phyloP scores from a whole-genome alignment of 2,888 invertebrate genomes.

The Polydrusus pterygomalis region DNA sequence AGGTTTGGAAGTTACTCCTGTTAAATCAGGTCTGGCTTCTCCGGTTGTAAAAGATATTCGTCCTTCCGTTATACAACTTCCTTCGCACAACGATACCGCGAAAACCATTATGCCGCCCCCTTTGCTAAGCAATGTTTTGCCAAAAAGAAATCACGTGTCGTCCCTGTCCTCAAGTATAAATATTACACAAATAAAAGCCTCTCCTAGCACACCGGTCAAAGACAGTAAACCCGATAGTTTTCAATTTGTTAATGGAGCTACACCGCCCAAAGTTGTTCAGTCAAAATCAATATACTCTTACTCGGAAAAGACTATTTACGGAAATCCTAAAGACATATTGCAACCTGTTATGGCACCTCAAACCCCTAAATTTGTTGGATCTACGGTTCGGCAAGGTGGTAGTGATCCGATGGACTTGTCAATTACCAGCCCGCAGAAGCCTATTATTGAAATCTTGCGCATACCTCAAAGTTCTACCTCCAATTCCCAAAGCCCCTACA shows the following conservation, averaged over 20 bases:
- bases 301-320: constrained; percentile 80
- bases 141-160: constrained; percentile 71
- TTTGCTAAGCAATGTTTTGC: constrained; percentile 61
- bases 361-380: constrained; percentile 67
- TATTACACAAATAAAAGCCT: constrained; percentile 56
- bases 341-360: constrained; percentile 73
- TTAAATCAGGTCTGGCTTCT: constrained; percentile 51
- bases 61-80: constrained; percentile 68
- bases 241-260: constrained; percentile 60
- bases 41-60: constrained; percentile 66
- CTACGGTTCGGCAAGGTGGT: constrained; percentile 60
- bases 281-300: constrained; percentile 79
- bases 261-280: constrained; percentile 77
- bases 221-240: constrained; percentile 32
- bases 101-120: constrained; percentile 65
- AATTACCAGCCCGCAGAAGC: constrained; percentile 73
- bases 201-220: constrained; percentile 56
- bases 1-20: constrained; percentile 83
- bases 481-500: constrained; percentile 39
- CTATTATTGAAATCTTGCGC: constrained; percentile 77
- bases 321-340: constrained; percentile 82
- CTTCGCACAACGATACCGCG: constrained; percentile 55
- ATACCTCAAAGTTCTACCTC: constrained; percentile 68
- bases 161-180: constrained; percentile 69
- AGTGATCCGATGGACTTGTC: constrained; percentile 81